Conservation (phyloP, 2,888 invertebrate species). For the Eubasilissa splendida region DNA sequence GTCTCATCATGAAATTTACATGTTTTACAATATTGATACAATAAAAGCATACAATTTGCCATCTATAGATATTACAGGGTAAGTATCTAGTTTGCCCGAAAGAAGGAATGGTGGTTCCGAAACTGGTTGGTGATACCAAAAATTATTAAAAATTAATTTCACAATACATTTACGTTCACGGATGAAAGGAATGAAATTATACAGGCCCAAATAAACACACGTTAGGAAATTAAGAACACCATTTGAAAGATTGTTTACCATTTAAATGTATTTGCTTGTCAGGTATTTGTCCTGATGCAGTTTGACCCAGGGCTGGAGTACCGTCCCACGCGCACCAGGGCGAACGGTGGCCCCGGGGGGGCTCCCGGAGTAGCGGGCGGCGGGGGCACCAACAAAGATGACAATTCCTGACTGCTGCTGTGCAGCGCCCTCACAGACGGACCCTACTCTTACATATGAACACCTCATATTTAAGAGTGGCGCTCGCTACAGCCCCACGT, state of each 20-base stretch:
- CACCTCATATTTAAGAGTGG: slow-evolving; percentile 57
- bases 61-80: too few relatives aligned
- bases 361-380: slow-evolving; percentile 66
- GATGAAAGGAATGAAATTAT: neutral
- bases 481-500: slow-evolving; percentile 60
- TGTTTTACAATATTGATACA: too few relatives aligned
- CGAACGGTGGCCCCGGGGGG: slow-evolving; percentile 63
- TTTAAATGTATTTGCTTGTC: slow-evolving; percentile 50
- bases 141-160: too few relatives aligned
- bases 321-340: slow-evolving; percentile 85
- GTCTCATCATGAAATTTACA: too few relatives aligned
- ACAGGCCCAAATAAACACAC: neutral
- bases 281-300: slow-evolving; percentile 99
- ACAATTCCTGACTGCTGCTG: slow-evolving; percentile 98
- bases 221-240: neutral
- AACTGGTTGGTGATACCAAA: too few relatives aligned
- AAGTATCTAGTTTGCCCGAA: too few relatives aligned
- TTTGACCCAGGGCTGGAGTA: slow-evolving; percentile 98
- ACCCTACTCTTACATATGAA: slow-evolving; percentile 94
- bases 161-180: too few relatives aligned
- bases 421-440: slow-evolving; percentile 99
- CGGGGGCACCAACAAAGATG: slow-evolving; percentile 87
- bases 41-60: too few relatives aligned
- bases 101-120: too few relatives aligned
- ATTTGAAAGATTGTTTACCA: neutral